These are phyloP conservation scores for Deroplatys truncata DNA, from an alignment of 2,888 invertebrate genomes.

Conservation along the genomic window DNA sequence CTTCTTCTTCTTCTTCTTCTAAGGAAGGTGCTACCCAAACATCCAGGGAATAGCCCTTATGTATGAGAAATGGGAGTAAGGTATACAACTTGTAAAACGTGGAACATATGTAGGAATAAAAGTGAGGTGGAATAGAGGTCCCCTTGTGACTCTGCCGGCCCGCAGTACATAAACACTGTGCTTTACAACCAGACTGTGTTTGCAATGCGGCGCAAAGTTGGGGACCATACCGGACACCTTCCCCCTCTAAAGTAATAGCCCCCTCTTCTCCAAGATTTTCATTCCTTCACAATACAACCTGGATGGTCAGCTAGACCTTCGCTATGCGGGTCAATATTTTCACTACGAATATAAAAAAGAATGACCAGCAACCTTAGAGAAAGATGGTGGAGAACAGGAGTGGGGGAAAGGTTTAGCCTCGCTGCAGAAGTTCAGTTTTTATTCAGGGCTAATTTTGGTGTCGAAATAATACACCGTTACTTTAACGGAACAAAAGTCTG, in stretches of 20 bases:
- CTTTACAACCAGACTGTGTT: neutral
- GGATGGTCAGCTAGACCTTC: neutral
- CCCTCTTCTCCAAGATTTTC: neutral
- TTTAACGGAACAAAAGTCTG: no score
- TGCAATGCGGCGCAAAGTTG: neutral
- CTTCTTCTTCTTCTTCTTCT: no score
- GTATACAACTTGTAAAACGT: neutral
- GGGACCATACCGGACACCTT: neutral
- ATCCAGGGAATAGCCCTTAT: neutral
- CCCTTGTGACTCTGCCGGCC: neutral
- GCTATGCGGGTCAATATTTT: neutral
- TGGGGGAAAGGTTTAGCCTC: neutral
- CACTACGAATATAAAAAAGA: neutral
- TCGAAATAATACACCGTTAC: no score
- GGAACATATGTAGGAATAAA: neutral
- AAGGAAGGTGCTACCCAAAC: neutral
- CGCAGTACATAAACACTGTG: neutral
- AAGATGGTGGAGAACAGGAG: neutral
- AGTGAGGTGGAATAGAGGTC: neutral
- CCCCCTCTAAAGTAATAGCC: neutral
- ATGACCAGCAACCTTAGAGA: neutral
- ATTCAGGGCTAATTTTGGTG: no score
- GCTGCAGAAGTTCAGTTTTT: neutral
- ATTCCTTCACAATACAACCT: neutral
- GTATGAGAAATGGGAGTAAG: neutral